A percentile compares a stretch with the other conserved stretches of the same genome.
phyloP scores from a whole-genome alignment of 2,888 invertebrate species.

The Temnothorax ravouxi region DNA sequence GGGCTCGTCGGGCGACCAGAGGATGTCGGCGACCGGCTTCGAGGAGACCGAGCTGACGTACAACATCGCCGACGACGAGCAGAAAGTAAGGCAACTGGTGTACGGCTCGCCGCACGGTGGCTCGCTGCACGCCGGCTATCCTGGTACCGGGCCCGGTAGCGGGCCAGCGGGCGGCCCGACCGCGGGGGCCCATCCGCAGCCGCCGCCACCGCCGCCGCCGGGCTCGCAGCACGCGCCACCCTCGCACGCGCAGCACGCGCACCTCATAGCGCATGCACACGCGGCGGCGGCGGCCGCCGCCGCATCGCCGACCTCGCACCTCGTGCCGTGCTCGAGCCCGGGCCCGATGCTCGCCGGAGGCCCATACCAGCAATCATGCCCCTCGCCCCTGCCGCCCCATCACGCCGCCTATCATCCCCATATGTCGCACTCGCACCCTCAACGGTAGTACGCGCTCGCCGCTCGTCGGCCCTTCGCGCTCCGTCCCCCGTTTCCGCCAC shows the following conservation, averaged over 20 bases:
- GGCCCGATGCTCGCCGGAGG: constrained; percentile 91
- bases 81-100: constrained; percentile 99
- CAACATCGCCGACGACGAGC: constrained; percentile 97
- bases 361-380: constrained; percentile 89
- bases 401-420: constrained; percentile 88
- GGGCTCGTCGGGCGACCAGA: constrained; percentile 92
- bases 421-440: constrained; percentile 92
- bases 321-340: constrained; percentile 90
- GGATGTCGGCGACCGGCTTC: constrained; percentile 99
- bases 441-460: constrained; percentile 89
- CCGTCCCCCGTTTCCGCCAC: constrained; percentile 14
- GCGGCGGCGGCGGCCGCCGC: constrained; percentile 89
- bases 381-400: constrained; percentile 91
- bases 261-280: constrained; percentile 82
- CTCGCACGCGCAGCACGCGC: constrained; percentile 88
- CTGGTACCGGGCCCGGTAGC: constrained; percentile 83
- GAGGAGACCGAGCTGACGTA: constrained; percentile 99
- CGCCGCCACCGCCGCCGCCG: constrained; percentile 87
- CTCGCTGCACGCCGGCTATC: constrained; percentile 85
- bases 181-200: constrained; percentile 88
- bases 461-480: constrained; percentile 3
- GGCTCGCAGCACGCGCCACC: constrained; percentile 87
- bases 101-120: constrained; percentile 92
- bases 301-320: constrained; percentile 86
- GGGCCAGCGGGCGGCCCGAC: constrained; percentile 76